These are phyloP conservation scores for Caenorhabditis drosophilae DNA, from an alignment of 2,888 invertebrate genomes.

Conservation along the genomic window DNA sequence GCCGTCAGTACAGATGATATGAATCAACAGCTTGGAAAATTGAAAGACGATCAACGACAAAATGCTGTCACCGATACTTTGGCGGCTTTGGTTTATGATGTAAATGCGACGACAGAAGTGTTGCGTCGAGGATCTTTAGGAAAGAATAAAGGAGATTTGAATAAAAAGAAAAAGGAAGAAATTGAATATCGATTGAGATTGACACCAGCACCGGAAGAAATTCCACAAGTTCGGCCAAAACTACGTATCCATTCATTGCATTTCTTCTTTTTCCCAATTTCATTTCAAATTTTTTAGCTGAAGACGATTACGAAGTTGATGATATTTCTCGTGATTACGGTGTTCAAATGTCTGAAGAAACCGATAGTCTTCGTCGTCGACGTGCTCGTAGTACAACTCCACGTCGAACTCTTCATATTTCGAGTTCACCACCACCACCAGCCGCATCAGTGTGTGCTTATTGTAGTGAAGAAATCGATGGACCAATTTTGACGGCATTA, in stretches of 20 bases:
- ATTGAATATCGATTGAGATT: conserved; percentile 63
- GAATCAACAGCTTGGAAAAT: conserved; percentile 57
- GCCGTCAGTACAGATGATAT: conserved; percentile 64
- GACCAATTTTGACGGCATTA: conserved; percentile 65
- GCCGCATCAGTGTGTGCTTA: conserved; percentile 64
- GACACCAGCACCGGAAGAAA: conserved; percentile 64
- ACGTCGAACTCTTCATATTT: conserved; percentile 62
- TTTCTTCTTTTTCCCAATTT: too few relatives aligned
- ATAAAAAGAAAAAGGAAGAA: conserved; percentile 42
- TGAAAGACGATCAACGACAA: conserved; percentile 62
- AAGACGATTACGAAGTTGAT: conserved; percentile 60
- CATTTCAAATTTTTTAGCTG: conserved; percentile 41
- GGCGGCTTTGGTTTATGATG: conserved; percentile 68
- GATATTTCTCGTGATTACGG: conserved; percentile 63
- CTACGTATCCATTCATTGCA: too few relatives aligned
- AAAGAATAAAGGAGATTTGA: conserved; percentile 39
- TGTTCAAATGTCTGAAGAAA: conserved; percentile 63
- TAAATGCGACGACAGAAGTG: conserved; percentile 68
- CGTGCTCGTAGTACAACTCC: conserved; percentile 66
- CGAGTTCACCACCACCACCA: conserved; percentile 57
- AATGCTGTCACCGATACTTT: conserved; percentile 67
- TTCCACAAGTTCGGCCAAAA: conserved; percentile 25
- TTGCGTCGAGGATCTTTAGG: conserved; percentile 47
- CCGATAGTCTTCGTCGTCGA: conserved; percentile 61
- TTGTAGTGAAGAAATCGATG: conserved; percentile 60